phyloP scores from a whole-genome alignment of 2,113 vertebrate species.

The Rhinoderma darwinii region DNA sequence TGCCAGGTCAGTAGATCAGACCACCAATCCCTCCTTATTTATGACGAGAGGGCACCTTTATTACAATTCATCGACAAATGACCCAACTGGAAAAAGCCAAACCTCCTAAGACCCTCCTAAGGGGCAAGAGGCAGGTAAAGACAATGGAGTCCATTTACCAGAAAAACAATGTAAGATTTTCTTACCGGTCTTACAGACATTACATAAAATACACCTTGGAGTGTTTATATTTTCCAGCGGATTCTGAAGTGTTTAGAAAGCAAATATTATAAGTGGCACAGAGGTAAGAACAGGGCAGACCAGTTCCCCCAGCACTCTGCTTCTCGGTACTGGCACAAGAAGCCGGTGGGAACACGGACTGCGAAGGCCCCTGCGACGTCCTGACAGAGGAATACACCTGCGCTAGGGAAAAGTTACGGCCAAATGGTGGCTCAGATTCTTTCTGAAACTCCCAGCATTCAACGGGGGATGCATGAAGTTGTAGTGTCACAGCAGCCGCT shows the following conservation, averaged over 20 bases:
- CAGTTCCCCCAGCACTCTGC: not conserved
- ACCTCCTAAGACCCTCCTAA: not conserved
- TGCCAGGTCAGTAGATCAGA: not conserved
- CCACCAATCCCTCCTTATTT: not conserved
- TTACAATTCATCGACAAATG: not conserved
- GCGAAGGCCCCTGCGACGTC: not conserved
- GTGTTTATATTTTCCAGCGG: not conserved
- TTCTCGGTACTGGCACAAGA: no score
- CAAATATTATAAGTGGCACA: not conserved
- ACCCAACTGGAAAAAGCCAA: not conserved
- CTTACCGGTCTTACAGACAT: no score
- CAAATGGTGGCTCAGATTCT: no score
- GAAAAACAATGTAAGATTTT: no score
- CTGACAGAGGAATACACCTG: not conserved
- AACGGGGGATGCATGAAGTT: no score
- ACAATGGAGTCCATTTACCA: not conserved
- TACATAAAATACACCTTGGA: not conserved
- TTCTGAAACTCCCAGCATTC: no score
- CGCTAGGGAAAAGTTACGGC: not conserved
- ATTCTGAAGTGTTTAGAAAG: not conserved
- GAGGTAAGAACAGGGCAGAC: not conserved
- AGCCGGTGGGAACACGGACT: no score
- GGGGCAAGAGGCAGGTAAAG: not conserved
- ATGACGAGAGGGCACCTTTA: not conserved
- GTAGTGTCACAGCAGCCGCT: no score